Conservation (phyloP, 2,888 invertebrate genomes). For the Phaedon cochleariae region DNA sequence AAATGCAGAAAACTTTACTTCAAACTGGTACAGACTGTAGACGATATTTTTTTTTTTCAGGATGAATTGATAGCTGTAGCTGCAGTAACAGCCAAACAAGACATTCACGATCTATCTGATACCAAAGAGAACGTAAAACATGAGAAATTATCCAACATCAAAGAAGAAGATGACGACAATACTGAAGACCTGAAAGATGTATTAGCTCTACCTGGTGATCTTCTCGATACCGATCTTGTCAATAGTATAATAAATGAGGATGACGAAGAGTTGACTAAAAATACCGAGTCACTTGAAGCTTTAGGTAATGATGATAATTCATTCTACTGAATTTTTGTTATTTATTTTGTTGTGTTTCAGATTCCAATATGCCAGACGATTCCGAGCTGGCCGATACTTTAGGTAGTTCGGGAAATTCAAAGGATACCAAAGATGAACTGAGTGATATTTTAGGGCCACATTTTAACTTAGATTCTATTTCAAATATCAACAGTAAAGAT, state of each 20-base stretch:
- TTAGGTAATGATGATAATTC: constrained; percentile 51
- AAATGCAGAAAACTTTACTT: too few relatives aligned
- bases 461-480: constrained; percentile 81
- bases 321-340: background rate
- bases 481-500: constrained; percentile 90
- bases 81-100: constrained; percentile 73
- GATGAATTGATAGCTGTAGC: constrained; percentile 78
- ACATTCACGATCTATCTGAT: constrained; percentile 48
- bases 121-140: constrained; percentile 33
- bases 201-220: constrained; percentile 69
- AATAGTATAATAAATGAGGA: constrained; percentile 74
- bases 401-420: constrained; percentile 60
- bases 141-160: constrained; percentile 24
- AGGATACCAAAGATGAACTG: constrained; percentile 75
- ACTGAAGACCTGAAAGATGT: constrained; percentile 73
- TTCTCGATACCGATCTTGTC: constrained; percentile 73
- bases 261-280: constrained; percentile 66
- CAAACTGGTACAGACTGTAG: background rate
- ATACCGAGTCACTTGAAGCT: constrained; percentile 64
- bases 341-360: constrained; percentile 42
- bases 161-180: constrained; percentile 62
- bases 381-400: constrained; percentile 57
- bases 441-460: constrained; percentile 74
- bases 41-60: constrained; percentile 55
- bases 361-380: constrained; percentile 59